Evolutionary conservation across 2,113 vertebrate genomes (phyloP).

Genomic region (Rhea pennata): DNA sequence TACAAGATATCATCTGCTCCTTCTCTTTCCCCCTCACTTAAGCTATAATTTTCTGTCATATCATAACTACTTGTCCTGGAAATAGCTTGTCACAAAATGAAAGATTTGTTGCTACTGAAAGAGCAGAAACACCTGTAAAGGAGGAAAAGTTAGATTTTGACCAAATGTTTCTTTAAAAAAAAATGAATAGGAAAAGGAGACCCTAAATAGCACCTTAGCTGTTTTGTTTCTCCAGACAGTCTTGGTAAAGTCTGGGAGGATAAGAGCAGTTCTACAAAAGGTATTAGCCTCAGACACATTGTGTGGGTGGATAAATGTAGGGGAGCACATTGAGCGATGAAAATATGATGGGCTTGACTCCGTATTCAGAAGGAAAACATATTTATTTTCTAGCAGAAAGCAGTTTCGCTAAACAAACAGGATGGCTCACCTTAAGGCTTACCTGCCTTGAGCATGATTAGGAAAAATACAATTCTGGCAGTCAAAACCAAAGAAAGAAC

Average conservation of each 20-base stretch:
- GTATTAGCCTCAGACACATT: conserved; percentile 14
- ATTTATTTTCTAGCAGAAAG: conserved; percentile 12
- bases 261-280: neutral
- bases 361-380: conserved; percentile 3
- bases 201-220: neutral
- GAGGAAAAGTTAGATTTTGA: neutral
- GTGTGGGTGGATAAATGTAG: neutral
- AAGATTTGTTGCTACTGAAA: neutral
- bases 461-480: conserved; percentile 13
- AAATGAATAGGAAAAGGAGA: neutral
- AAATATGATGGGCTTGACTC: neutral
- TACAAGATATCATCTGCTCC: conserved; percentile 26
- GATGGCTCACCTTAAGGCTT: neutral
- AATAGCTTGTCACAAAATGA: conserved; percentile 41
- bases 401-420: conserved; percentile 32
- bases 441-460: conserved; percentile 35
- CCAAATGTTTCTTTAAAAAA: neutral
- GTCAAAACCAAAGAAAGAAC: neutral
- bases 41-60: conserved; percentile 9
- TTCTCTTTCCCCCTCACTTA: neutral
- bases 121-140: conserved; percentile 20
- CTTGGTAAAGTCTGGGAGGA: neutral
- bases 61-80: neutral
- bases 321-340: neutral
- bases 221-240: neutral